Conservation (phyloP, 2,113 vertebrate genomes). For the Eurypyga helias region DNA sequence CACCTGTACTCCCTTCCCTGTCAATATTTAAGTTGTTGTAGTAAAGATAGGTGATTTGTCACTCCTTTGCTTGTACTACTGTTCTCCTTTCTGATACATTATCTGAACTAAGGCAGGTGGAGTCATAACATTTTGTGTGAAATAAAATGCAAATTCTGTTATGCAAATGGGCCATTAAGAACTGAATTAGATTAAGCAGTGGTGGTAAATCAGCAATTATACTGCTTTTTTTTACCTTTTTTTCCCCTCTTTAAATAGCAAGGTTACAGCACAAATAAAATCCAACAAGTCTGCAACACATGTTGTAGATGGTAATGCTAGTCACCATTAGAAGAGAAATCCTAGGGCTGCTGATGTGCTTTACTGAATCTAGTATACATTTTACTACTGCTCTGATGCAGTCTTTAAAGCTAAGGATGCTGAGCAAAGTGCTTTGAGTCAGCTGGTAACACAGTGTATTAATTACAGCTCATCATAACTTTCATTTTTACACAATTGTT, state of each 20-base stretch:
- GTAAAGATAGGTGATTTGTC: neutral
- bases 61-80: neutral
- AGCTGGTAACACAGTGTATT: conserved; percentile 27
- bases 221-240: neutral
- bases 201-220: conserved; percentile 69
- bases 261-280: conserved; percentile 53
- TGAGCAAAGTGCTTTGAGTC: conserved; percentile 25
- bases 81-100: conserved; percentile 7
- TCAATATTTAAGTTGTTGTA: neutral
- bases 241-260: conserved; percentile 5
- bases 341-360: neutral
- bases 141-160: conserved; percentile 72
- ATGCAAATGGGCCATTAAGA: conserved; percentile 71
- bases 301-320: neutral
- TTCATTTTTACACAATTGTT: conserved; percentile 51
- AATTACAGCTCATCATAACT: conserved; percentile 44
- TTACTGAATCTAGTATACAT: conserved; percentile 1
- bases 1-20: neutral
- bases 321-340: neutral
- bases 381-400: conserved; percentile 21
- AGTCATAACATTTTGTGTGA: conserved; percentile 61
- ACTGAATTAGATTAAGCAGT: conserved; percentile 73
- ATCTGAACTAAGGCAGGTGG: conserved; percentile 62
- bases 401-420: conserved; percentile 12
- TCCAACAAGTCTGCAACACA: neutral